Percentiles rank a stretch among this genome's conserved stretches.
These are phyloP conservation scores for Parochlus steinenii DNA, from an alignment of 2,888 invertebrate genomes.

Conservation along the genomic window DNA sequence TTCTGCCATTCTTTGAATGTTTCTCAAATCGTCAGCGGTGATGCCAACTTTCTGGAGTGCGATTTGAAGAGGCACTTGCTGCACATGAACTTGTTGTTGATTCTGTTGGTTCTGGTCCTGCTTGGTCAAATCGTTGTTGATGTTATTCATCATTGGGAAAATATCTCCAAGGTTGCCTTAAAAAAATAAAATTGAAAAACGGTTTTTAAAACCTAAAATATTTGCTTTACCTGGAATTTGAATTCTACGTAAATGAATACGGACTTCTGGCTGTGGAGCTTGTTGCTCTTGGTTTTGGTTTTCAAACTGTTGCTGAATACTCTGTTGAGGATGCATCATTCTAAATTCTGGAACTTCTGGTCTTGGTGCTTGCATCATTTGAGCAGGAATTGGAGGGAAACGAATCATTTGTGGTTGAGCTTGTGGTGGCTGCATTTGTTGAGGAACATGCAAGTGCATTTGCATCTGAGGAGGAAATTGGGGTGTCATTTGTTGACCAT, in stretches of 20 bases:
- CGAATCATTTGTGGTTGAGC: constrained; percentile 18
- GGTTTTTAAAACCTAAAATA: too few relatives aligned
- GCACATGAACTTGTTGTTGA: constrained; percentile 20
- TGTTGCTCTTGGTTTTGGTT: constrained; percentile 6
- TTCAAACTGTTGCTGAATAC: constrained; percentile 11
- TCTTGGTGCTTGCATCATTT: constrained; percentile 32
- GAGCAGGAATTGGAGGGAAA: constrained; percentile 25
- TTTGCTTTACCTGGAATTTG: constrained; percentile 30
- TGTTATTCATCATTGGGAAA: constrained; percentile 17
- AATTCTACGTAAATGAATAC: constrained; percentile 32
- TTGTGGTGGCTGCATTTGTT: constrained; percentile 24
- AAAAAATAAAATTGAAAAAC: too few relatives aligned
- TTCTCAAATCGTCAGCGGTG: constrained; percentile 29
- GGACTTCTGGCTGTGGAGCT: constrained; percentile 22
- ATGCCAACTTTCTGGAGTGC: constrained; percentile 30
- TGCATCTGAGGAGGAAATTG: constrained; percentile 7
- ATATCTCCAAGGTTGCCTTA: constrained; percentile 3
- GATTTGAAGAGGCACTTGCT: constrained; percentile 26
- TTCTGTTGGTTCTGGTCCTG: constrained; percentile 12
- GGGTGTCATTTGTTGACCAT: too few relatives aligned
- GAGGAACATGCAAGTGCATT: constrained; percentile 23
- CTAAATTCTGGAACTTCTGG: constrained; percentile 31
- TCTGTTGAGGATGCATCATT: constrained; percentile 17
- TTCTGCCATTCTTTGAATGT: constrained; percentile 30
- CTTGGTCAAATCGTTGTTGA: constrained; percentile 3